phyloP scores from a whole-genome alignment of 2,113 vertebrate genomes.

The Piliocolobus tephrosceles region DNA sequence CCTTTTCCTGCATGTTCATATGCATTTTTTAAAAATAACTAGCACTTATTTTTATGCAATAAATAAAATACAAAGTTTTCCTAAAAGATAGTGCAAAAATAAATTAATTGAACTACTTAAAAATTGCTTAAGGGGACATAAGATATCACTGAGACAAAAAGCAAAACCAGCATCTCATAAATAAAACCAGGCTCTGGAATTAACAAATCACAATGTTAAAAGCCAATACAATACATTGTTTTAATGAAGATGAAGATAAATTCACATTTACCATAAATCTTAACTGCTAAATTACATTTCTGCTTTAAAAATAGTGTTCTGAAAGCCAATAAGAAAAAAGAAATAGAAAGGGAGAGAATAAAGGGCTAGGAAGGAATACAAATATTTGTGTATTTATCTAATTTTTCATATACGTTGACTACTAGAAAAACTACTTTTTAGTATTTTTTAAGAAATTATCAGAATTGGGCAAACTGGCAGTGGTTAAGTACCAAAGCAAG shows the following conservation, averaged over 20 bases:
- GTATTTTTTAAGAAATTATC: not conserved
- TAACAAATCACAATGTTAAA: conserved; percentile 61
- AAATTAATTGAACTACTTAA: conserved; percentile 51
- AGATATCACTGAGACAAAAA: conserved; percentile 51
- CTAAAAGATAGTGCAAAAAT: not conserved
- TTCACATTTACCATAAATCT: not conserved
- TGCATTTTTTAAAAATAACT: not conserved
- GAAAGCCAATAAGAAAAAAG: not conserved
- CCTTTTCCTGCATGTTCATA: not conserved
- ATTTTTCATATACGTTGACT: not conserved
- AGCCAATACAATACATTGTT: not conserved
- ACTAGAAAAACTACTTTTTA: not conserved
- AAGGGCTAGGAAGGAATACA: not conserved
- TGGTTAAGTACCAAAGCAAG: not conserved
- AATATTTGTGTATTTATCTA: not conserved
- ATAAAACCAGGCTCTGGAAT: not conserved
- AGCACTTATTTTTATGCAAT: not conserved
- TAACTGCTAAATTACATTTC: not conserved
- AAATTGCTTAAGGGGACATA: conserved; percentile 54
- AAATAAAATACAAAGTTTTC: not conserved
- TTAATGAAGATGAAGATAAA: conserved; percentile 56
- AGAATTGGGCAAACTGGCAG: not conserved
- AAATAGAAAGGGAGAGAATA: not conserved
- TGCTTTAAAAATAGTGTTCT: not conserved
- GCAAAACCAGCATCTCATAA: conserved; percentile 19